These are phyloP conservation scores for Spongia lamella DNA, from an alignment of 37 sponge, comb jelly and placozoan species.

Conservation along the genomic window DNA sequence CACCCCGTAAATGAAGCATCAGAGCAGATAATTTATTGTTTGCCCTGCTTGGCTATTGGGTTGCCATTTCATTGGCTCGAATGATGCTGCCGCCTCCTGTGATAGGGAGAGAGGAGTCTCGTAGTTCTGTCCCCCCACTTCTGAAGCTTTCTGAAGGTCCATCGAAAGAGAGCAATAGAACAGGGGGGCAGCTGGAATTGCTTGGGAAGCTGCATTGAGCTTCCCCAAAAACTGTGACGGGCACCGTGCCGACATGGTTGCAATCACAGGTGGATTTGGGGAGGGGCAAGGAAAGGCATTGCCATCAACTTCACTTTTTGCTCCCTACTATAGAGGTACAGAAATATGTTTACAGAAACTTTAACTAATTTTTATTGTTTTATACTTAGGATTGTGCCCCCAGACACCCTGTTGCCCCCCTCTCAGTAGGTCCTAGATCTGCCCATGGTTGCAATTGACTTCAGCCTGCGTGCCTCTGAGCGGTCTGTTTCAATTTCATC, in stretches of 20 bases:
- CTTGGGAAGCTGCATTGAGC: slow-evolving; percentile 4
- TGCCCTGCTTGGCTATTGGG: background rate
- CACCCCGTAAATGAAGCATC: slow-evolving; percentile 43
- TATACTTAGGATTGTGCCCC: too few species aligned
- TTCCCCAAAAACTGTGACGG: slow-evolving; percentile 5
- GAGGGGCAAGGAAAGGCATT: too few species aligned
- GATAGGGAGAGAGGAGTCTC: background rate
- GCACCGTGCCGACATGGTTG: background rate
- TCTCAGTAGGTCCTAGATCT: too few species aligned
- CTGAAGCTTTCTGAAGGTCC: background rate
- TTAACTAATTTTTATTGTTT: too few species aligned
- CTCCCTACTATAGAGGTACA: too few species aligned
- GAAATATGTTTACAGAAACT: too few species aligned
- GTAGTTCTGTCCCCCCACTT: background rate
- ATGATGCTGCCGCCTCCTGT: slow-evolving; percentile 4
- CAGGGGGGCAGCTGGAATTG: slow-evolving; percentile 15
- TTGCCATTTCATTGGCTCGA: slow-evolving; percentile 25
- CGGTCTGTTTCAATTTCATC: too few species aligned
- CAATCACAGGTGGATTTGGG: too few species aligned
- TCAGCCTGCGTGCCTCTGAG: too few species aligned
- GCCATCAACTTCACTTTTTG: background rate
- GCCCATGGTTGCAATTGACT: too few species aligned
- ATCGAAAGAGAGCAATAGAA: slow-evolving; percentile 1
- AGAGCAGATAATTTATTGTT: slow-evolving; percentile 17
- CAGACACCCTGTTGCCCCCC: too few species aligned